These are phyloP conservation scores for Petrocephalus schoutedeni DNA, from an alignment of 2,797 vertebrate genomes.

Conservation along the genomic window DNA sequence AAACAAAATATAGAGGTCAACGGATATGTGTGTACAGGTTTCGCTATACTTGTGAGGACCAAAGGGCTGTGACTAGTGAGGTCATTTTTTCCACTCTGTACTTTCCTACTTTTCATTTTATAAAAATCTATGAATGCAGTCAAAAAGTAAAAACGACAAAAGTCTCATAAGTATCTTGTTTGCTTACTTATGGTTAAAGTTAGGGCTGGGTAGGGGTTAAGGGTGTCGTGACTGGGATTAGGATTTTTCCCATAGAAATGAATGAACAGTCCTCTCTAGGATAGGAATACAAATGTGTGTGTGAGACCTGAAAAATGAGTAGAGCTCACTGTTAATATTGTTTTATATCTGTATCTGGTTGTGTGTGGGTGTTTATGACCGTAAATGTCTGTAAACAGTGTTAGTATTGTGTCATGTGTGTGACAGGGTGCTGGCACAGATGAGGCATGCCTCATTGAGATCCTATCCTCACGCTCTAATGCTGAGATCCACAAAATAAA, in stretches of 20 bases:
- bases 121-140: too few relatives aligned
- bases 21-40: not conserved
- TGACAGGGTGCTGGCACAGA: conserved; percentile 90
- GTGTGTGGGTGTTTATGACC: not conserved
- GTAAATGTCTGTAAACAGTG: not conserved
- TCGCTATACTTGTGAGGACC: too few relatives aligned
- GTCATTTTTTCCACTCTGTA: too few relatives aligned
- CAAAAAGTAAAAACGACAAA: too few relatives aligned
- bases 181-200: too few relatives aligned
- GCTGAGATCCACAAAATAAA: conserved; percentile 80
- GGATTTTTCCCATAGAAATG: too few relatives aligned
- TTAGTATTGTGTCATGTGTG: conserved; percentile 10
- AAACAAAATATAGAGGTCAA: not conserved
- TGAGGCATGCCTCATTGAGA: conserved; percentile 93
- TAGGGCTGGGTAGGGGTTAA: too few relatives aligned
- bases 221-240: too few relatives aligned
- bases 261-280: too few relatives aligned
- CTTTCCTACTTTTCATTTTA: too few relatives aligned
- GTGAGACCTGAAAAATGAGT: not conserved
- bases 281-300: not conserved
- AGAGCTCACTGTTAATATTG: not conserved
- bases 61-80: too few relatives aligned
- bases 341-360: conserved; percentile 16
- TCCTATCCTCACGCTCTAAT: conserved; percentile 86
- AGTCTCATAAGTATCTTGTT: too few relatives aligned